Evolutionary conservation across 2,113 vertebrate genomes (phyloP), one percentile per base, ranked within the genome.

Genomic region (Mustela lutreola): DNA sequence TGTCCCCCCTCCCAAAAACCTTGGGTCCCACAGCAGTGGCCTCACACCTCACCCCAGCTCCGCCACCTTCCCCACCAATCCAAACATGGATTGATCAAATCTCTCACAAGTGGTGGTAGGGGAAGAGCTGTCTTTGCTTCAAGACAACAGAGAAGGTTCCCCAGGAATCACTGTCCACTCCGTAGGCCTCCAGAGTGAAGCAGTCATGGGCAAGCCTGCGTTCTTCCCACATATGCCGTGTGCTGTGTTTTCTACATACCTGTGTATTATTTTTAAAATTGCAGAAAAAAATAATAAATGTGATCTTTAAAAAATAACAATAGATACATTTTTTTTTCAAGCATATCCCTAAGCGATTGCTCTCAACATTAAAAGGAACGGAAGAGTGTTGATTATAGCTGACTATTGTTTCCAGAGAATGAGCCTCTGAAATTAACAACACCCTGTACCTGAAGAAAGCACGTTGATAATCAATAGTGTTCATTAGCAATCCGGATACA

Each of bases 401-500:
- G n/a, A 28, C 83, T 62, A 2, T 84, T 71, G 42, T 82, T 95
- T 56, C 24, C 80, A 88, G 67, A 73, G 31, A 95, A 60, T 21
- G 63, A 67, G 31, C 70, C 70, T 92, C 50, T 84, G 7, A 84
- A 81, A 85, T 88, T 8, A 97, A 33, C 42, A 89, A 5, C 26
- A 50, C 26, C 42, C 19, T 3, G 4, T 24, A 73, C 88, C 95
- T 56, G 71, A 60, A 84, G 39, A 60, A 82, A 90, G 90, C 87
- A 92, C 33, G 83, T 79, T n/a, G 63, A 16, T 92, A 42, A 96
- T 94, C 92, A 91, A 94, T 96, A 36, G 39, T 81, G 87, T 60
- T 95, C 92, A 45, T 95, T 97, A 97, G 90, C 75, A 81, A 94
- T 94, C 93, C 60, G 26, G 75, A 85, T 76, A 48, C 83, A 42